Percentiles rank a stretch among this genome's conserved stretches.
These are phyloP conservation scores for Yponomeuta cagnagella DNA, from an alignment of 2,888 invertebrate species.

Conservation along the genomic window DNA sequence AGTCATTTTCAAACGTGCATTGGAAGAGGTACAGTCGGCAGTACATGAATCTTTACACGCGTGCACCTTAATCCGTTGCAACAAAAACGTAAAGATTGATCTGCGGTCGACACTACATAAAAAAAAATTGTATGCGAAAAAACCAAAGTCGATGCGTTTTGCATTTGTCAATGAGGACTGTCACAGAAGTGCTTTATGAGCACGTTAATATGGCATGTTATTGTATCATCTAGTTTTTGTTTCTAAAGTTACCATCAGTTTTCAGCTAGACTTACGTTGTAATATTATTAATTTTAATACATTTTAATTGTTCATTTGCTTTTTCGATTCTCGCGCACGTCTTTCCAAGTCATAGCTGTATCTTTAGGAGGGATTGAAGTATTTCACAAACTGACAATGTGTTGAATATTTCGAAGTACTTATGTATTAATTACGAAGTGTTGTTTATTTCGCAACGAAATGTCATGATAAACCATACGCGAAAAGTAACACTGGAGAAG, in stretches of 20 bases:
- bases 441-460: no score
- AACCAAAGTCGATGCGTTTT: background rate
- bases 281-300: conserved; percentile 43
- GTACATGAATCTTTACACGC: no score
- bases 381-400: no score
- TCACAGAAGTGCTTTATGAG: background rate
- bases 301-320: conserved; percentile 8
- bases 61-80: no score
- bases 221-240: conserved; percentile 51
- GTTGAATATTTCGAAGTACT: no score
- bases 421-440: no score
- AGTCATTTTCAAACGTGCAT: background rate
- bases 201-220: background rate
- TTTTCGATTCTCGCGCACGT: conserved; percentile 1
- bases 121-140: background rate
- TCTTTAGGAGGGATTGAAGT: background rate
- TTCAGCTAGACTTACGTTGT: conserved; percentile 66
- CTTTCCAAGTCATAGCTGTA: background rate
- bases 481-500: background rate
- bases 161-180: background rate
- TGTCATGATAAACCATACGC: background rate
- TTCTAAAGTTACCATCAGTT: conserved; percentile 74
- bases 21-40: background rate
- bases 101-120: no score
- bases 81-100: no score